A percentile compares a stretch with the other conserved stretches of the same genome.
Conservation (phyloP, 2,113 vertebrate species). For the Labeo rohita region DNA sequence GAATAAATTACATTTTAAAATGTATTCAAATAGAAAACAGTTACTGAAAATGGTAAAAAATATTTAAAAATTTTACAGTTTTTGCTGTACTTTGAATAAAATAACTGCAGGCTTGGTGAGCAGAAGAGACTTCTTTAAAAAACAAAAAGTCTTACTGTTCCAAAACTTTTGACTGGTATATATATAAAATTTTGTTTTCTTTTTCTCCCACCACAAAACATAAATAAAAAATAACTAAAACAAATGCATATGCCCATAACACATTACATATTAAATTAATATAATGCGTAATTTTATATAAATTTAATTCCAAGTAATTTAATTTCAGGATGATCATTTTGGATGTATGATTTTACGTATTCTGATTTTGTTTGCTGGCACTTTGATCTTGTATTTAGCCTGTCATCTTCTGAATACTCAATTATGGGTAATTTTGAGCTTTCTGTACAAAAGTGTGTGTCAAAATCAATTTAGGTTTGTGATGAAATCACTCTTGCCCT, state of each 20-base stretch:
- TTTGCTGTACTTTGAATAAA: too few species aligned
- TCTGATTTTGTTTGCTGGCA: neutral
- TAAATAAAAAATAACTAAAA: neutral
- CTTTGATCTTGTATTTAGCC: slow-evolving; percentile 6
- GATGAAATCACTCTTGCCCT: neutral
- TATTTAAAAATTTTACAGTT: too few species aligned
- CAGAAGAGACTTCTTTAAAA: too few species aligned
- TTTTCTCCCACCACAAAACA: neutral
- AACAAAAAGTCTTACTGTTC: too few species aligned
- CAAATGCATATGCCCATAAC: neutral
- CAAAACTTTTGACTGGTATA: too few species aligned
- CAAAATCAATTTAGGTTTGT: slow-evolving; percentile 6
- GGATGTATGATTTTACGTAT: neutral
- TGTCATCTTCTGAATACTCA: neutral
- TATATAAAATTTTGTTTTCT: neutral
- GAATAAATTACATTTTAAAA: too few species aligned
- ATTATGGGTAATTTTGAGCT: neutral
- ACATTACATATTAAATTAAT: neutral
- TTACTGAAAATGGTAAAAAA: too few species aligned
- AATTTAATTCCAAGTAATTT: neutral
- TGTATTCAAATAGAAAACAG: too few species aligned
- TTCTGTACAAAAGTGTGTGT: slow-evolving; percentile 19
- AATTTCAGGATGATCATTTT: slow-evolving; percentile 2
- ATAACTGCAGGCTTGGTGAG: too few species aligned
- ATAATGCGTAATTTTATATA: neutral